These are phyloP conservation scores for Oligia latruncula DNA, from an alignment of 2,888 invertebrate species.

Conservation along the genomic window DNA sequence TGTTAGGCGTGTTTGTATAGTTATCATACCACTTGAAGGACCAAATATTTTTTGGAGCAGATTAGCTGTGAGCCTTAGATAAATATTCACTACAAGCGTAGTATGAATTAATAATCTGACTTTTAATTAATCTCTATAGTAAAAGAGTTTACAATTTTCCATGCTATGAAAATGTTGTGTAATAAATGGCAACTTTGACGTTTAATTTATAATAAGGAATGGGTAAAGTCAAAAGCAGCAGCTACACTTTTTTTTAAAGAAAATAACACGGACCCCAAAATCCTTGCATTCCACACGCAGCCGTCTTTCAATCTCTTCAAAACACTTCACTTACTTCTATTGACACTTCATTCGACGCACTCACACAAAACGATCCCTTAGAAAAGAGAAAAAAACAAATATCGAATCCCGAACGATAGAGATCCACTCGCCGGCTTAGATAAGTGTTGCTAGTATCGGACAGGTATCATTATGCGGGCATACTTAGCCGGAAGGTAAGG, in stretches of 20 bases:
- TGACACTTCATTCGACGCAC: constrained; percentile 65
- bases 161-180: not conserved
- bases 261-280: constrained; percentile 16
- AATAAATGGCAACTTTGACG: not conserved
- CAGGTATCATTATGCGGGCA: constrained; percentile 89
- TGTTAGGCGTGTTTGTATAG: constrained; percentile 42
- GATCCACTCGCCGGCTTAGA: constrained; percentile 76
- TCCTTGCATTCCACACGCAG: constrained; percentile 47
- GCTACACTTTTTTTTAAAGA: not conserved
- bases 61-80: constrained; percentile 7
- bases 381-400: constrained; percentile 64
- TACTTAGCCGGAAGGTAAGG: constrained; percentile 87
- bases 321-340: constrained; percentile 63
- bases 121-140: not conserved
- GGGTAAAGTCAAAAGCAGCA: not conserved
- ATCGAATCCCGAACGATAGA: constrained; percentile 70
- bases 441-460: constrained; percentile 86
- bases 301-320: constrained; percentile 50
- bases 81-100: constrained; percentile 25
- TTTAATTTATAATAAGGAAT: not conserved
- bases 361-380: constrained; percentile 62
- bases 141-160: not conserved
- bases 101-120: constrained; percentile 3
- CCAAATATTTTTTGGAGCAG: constrained; percentile 30
- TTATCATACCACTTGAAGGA: constrained; percentile 35